Evolutionary conservation across 2,888 invertebrate species (phyloP).

Genomic region (Idaea dimidiata): DNA sequence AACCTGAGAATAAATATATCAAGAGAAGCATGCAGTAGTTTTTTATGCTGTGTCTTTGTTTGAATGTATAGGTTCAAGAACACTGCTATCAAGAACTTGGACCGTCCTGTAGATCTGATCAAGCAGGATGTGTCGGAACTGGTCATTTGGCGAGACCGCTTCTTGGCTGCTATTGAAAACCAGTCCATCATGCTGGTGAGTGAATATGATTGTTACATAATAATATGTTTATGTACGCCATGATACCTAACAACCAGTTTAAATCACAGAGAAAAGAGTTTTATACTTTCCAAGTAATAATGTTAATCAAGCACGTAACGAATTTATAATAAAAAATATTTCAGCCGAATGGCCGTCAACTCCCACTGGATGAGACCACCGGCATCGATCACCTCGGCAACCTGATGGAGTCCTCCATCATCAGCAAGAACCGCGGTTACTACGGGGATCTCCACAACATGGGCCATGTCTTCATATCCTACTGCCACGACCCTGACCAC

Average conservation of each 20-base stretch:
- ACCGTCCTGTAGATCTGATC: conserved; percentile 85
- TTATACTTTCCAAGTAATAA: too few relatives aligned
- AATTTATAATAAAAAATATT: too few relatives aligned
- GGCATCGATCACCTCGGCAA: conserved; percentile 91
- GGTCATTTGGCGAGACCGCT: conserved; percentile 88
- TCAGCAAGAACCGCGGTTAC: conserved; percentile 85
- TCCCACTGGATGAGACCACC: conserved; percentile 82
- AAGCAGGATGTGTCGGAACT: conserved; percentile 85
- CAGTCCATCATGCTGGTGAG: conserved; percentile 79
- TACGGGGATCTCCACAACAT: conserved; percentile 92
- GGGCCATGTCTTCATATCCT: conserved; percentile 89
- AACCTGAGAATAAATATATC: too few relatives aligned
- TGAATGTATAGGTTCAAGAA: conserved; percentile 64
- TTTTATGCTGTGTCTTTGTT: not conserved
- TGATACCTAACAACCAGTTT: too few relatives aligned
- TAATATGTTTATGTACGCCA: not conserved
- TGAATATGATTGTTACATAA: not conserved
- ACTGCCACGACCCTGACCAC: conserved; percentile 90
- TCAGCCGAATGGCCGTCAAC: conserved; percentile 80
- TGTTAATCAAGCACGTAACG: too few relatives aligned
- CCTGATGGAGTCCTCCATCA: conserved; percentile 86
- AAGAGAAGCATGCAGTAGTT: not conserved
- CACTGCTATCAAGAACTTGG: conserved; percentile 80
- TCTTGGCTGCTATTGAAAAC: conserved; percentile 85
- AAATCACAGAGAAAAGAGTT: too few relatives aligned